These are phyloP conservation scores for Macrophya alboannulata DNA, from an alignment of 2,888 invertebrate genomes.

Conservation along the genomic window DNA sequence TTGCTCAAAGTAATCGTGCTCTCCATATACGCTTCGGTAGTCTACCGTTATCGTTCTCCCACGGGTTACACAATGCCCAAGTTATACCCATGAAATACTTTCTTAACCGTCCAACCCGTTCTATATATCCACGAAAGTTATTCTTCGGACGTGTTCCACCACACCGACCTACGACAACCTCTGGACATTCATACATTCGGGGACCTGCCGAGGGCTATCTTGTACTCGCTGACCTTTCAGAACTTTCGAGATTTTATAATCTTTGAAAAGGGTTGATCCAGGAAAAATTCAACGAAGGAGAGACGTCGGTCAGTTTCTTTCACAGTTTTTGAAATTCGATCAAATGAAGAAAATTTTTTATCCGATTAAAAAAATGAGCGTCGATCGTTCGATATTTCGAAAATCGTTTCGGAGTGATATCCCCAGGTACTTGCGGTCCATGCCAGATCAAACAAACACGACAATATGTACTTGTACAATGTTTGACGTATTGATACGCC, in stretches of 20 bases:
- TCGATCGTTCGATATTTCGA: not conserved
- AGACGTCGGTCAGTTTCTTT: no score
- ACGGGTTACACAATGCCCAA: constrained; percentile 45
- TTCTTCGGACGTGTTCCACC: constrained; percentile 69
- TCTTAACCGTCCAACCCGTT: constrained; percentile 32
- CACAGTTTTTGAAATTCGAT: no score
- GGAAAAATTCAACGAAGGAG: no score
- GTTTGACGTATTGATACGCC: constrained; percentile 42
- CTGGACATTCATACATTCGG: constrained; percentile 35
- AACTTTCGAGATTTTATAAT: not conserved
- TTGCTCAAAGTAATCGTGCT: constrained; percentile 36
- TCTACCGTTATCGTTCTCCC: constrained; percentile 40
- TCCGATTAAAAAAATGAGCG: not conserved
- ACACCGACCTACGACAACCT: constrained; percentile 69
- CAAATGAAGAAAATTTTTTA: not conserved
- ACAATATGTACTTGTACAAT: constrained; percentile 3
- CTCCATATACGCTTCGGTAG: constrained; percentile 43
- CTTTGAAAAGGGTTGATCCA: not conserved
- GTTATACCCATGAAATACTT: constrained; percentile 44
- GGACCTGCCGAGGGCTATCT: not conserved
- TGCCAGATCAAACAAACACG: constrained; percentile 28
- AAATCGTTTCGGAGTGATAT: not conserved
- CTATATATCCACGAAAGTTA: constrained; percentile 67
- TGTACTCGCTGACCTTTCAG: not conserved
- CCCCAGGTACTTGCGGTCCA: not conserved